Percentiles rank a stretch among this genome's conserved stretches.
These are phyloP conservation scores for Cephus runcator DNA, from an alignment of 2,888 invertebrate genomes.

Conservation along the genomic window DNA sequence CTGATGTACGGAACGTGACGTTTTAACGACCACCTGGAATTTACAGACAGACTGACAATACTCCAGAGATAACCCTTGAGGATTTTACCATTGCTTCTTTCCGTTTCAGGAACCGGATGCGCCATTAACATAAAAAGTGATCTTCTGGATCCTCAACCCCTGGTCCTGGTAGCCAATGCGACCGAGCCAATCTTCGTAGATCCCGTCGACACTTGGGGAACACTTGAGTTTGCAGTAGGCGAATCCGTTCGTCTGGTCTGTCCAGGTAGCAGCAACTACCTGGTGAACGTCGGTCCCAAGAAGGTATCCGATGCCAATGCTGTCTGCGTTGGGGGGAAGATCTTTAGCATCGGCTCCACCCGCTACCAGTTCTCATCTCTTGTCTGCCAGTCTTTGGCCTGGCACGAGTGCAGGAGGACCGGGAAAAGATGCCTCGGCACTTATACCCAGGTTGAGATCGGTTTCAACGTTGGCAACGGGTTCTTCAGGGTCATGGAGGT, in stretches of 20 bases:
- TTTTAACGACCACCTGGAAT: neutral
- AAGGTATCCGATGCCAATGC: constrained; percentile 27
- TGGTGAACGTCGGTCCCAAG: constrained; percentile 25
- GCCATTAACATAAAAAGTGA: constrained; percentile 67
- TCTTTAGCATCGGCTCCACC: constrained; percentile 31
- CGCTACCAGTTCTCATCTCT: constrained; percentile 45
- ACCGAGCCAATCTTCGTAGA: constrained; percentile 33
- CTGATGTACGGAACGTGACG: neutral
- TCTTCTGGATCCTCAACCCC: constrained; percentile 71
- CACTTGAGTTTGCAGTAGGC: constrained; percentile 31
- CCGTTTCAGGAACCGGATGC: constrained; percentile 52
- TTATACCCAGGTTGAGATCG: constrained; percentile 57
- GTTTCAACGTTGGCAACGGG: constrained; percentile 51
- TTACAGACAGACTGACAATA: neutral
- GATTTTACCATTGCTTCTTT: neutral
- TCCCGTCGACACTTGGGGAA: constrained; percentile 35
- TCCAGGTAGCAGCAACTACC: constrained; percentile 44
- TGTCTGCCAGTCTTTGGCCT: constrained; percentile 52
- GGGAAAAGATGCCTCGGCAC: constrained; percentile 48
- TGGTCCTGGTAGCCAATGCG: constrained; percentile 63
- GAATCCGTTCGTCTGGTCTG: constrained; percentile 46
- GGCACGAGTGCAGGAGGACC: constrained; percentile 48
- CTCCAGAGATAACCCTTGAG: neutral
- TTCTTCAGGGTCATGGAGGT: constrained; percentile 62
- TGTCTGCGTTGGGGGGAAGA: constrained; percentile 35